A percentile compares a stretch with the other conserved stretches of the same genome.
phyloP scores from a whole-genome alignment of 2,888 invertebrate species.

The Theretra japonica region DNA sequence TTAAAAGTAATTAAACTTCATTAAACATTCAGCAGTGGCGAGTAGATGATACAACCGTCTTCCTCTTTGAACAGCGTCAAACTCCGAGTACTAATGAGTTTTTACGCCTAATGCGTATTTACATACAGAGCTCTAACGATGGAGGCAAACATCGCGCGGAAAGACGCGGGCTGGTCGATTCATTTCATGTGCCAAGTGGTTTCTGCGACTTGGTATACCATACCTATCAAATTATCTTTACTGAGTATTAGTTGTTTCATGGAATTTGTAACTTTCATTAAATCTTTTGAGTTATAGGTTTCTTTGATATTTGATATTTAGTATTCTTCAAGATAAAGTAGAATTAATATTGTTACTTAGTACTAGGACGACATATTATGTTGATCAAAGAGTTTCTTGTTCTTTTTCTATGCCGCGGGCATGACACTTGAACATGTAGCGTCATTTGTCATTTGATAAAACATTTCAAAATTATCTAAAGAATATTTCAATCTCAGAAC shows the following conservation, averaged over 20 bases:
- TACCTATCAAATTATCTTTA: not conserved
- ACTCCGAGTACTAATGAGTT: constrained; percentile 24
- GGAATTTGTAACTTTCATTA: not conserved
- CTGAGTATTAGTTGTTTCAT: not conserved
- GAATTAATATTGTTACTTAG: no score
- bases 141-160: constrained; percentile 12
- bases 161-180: constrained; percentile 2
- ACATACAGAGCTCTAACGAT: constrained; percentile 17
- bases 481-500: no score
- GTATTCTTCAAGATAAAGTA: no score
- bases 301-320: no score
- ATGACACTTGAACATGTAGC: no score
- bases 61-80: constrained; percentile 15
- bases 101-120: constrained; percentile 21
- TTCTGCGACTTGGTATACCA: not conserved
- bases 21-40: constrained; percentile 16
- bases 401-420: no score
- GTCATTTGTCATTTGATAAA: no score
- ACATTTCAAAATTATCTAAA: no score
- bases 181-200: not conserved
- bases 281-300: no score
- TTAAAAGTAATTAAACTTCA: constrained; percentile 14
- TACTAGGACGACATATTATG: no score
- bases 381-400: no score
- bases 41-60: not conserved